A percentile compares a stretch with the other conserved stretches of the same genome.
Evolutionary conservation across 2,888 invertebrate genomes (phyloP).

Genomic region (Macropis europaea): DNA sequence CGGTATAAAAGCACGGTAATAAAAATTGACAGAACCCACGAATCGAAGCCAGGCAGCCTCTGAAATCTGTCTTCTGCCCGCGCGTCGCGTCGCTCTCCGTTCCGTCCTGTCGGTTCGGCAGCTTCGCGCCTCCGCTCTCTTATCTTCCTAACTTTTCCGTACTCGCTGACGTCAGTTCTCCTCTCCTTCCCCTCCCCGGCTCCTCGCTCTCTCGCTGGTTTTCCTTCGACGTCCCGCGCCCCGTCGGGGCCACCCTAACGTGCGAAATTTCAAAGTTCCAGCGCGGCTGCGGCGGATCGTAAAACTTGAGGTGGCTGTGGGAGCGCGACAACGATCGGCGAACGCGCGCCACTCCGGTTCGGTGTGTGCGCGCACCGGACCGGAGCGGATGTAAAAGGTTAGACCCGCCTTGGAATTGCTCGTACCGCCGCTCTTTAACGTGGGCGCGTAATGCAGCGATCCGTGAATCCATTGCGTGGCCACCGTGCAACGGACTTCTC

Average conservation of each 20-base stretch:
- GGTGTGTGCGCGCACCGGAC: too few species aligned
- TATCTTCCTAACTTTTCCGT: slow-evolving; percentile 70
- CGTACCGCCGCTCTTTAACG: slow-evolving; percentile 54
- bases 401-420: slow-evolving; percentile 59
- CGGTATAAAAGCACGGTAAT: too few species aligned
- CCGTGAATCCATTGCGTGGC: slow-evolving; percentile 53
- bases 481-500: slow-evolving; percentile 47
- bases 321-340: slow-evolving; percentile 49
- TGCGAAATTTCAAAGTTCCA: slow-evolving; percentile 72
- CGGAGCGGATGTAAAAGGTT: slow-evolving; percentile 62
- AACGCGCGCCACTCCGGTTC: too few species aligned
- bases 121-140: slow-evolving; percentile 60
- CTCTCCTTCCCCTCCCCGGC: not conserved
- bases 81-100: slow-evolving; percentile 16
- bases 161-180: slow-evolving; percentile 61
- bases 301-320: slow-evolving; percentile 69
- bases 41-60: too few species aligned
- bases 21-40: too few species aligned
- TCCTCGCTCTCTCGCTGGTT: slow-evolving; percentile 5
- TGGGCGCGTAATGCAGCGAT: slow-evolving; percentile 55
- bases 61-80: not conserved
- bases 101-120: slow-evolving; percentile 9
- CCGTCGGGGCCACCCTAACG: slow-evolving; percentile 56
- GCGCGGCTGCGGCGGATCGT: slow-evolving; percentile 64
- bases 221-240: slow-evolving; percentile 46